A percentile compares a stretch with the other conserved stretches of the same genome.
Evolutionary conservation across 2,113 vertebrate species (phyloP).

Genomic region (Circaetus cinerascens): DNA sequence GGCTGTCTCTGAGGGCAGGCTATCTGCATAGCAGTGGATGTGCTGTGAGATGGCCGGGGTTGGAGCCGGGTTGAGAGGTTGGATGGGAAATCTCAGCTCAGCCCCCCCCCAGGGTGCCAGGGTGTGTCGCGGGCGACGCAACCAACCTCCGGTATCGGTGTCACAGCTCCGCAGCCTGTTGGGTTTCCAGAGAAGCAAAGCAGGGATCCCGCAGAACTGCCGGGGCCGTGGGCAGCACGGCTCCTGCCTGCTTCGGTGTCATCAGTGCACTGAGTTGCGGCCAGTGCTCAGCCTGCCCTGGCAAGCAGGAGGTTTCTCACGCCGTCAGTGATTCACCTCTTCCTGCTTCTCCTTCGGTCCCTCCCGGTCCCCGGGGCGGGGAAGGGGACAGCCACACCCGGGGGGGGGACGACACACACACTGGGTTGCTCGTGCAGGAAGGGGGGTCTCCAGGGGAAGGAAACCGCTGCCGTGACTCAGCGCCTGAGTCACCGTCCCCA

Average conservation of each 20-base stretch:
- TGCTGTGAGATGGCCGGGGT: neutral
- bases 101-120: neutral
- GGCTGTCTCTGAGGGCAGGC: neutral
- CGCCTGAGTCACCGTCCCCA: neutral
- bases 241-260: fast-evolving
- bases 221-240: fast-evolving
- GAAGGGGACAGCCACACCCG: neutral
- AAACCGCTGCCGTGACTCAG: neutral
- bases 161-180: fast-evolving
- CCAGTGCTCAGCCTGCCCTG: neutral
- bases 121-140: fast-evolving
- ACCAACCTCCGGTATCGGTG: fast-evolving
- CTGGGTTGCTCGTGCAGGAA: neutral
- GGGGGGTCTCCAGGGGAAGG: neutral
- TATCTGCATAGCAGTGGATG: neutral
- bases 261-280: fast-evolving
- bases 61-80: neutral
- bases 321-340: neutral
- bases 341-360: neutral
- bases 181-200: neutral
- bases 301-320: fast-evolving
- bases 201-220: neutral
- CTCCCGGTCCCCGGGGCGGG: too few species aligned
- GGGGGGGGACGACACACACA: neutral
- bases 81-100: neutral